Evolutionary conservation across 2,888 invertebrate genomes (phyloP), one percentile per base, ranked within the genome.

Genomic region (Buathra laborator): DNA sequence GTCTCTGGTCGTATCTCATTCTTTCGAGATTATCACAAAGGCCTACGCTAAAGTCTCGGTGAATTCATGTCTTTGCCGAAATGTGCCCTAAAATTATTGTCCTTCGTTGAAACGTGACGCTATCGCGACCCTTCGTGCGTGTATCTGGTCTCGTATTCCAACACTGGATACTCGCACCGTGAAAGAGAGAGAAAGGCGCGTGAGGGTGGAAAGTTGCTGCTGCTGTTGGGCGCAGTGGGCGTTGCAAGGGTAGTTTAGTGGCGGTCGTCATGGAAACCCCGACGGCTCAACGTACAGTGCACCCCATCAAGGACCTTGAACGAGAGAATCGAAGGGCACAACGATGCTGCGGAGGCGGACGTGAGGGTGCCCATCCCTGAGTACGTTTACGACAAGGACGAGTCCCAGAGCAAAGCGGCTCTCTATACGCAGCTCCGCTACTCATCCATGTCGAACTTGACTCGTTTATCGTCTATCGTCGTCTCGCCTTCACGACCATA

Each of bases 211-310:
- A 92, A 92, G 90, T 92, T 84, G 90, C 90, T 87, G 88, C 89
- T 90, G 90, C 89, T 87, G 89, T 80, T 80, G 75, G 86, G 83
- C 81, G 85, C 86, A 82, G 82, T 90, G 91, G 90, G 91, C 90
- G 92, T 92, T 92, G 93, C 93, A 93, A 92, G 93, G 92, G 92
- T 93, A 92, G 92, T 92, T 92, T 92, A 92, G 91, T 88, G 94
- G 93, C 93, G 93, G 93, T 94, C 92, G 94, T 91, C 93, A 94
- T 94, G 93, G 93, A 84, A 92, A 94, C 94, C 89, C 92, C 92
- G 89, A 92, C 89, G 90, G 90, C 90, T 89, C 88, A 89, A 91
- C 89, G 90, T 90, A 90, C 91, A 88, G 87, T 93, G 93, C 93
- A 94, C 93, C 93, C 93, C 92, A 90, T 91, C 89, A 89, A 90